These are phyloP conservation scores for Oligia strigilis DNA, from an alignment of 2,888 invertebrate species.

Conservation along the genomic window DNA sequence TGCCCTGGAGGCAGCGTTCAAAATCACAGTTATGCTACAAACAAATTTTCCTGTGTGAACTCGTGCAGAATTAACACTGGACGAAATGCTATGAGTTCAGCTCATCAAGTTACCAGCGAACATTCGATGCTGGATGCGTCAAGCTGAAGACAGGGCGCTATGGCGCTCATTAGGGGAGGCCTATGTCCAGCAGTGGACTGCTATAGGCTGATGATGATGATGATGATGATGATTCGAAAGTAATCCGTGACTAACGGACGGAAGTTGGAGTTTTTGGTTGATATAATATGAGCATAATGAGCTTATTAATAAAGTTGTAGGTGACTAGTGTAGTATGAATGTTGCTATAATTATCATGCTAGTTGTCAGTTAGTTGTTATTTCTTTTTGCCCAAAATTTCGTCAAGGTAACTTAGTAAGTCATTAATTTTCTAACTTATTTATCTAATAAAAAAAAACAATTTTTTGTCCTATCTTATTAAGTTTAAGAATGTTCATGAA, in stretches of 20 bases:
- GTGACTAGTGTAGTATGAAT: slow-evolving; percentile 1
- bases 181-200: too few relatives aligned
- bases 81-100: slow-evolving; percentile 10
- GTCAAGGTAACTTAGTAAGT: not conserved
- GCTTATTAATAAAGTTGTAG: slow-evolving; percentile 21
- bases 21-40: slow-evolving; percentile 22
- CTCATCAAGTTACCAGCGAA: not conserved
- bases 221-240: too few relatives aligned
- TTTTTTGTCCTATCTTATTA: not conserved
- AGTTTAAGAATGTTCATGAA: not conserved
- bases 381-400: slow-evolving; percentile 1
- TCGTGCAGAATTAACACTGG: slow-evolving; percentile 35
- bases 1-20: slow-evolving; percentile 16
- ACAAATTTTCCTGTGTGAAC: slow-evolving; percentile 37
- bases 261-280: not conserved
- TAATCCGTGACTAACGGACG: not conserved
- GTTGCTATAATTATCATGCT: not conserved
- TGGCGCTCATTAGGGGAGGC: too few relatives aligned
- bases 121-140: too few relatives aligned
- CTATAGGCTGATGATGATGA: too few relatives aligned
- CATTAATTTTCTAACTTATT: not conserved
- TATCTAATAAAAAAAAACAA: not conserved
- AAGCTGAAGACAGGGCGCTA: too few relatives aligned
- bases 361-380: not conserved
- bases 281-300: slow-evolving; percentile 5